Evolutionary conservation across 2,797 vertebrate genomes (phyloP).

Genomic region (Acridotheres tristis): DNA sequence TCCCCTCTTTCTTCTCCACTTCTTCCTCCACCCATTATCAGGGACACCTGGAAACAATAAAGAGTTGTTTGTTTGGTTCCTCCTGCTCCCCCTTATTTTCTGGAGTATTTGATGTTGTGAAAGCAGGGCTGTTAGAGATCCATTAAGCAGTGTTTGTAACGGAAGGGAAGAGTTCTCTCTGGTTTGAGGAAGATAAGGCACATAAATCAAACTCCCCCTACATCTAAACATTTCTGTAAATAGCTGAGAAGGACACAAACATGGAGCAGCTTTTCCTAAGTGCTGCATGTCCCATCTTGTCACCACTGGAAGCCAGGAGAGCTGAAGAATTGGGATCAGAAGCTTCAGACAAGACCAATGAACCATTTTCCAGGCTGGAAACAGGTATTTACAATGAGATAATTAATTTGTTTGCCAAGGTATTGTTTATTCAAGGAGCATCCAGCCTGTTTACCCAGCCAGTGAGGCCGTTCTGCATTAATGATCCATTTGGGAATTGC

Average conservation of each 20-base stretch:
- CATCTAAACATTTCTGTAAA: slow-evolving; percentile 70
- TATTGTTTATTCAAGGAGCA: neutral
- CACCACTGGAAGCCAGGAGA: neutral
- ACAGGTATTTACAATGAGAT: neutral
- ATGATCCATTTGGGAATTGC: neutral
- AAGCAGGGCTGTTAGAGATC: slow-evolving; percentile 62
- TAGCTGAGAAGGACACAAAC: slow-evolving; percentile 60
- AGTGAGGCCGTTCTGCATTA: neutral
- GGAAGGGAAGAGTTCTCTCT: slow-evolving; percentile 56
- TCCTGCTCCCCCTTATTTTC: slow-evolving; percentile 20
- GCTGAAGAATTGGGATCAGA: neutral
- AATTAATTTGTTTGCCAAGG: neutral
- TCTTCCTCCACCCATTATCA: slow-evolving; percentile 27
- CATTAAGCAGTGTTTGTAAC: slow-evolving; percentile 44
- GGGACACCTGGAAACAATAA: slow-evolving; percentile 64
- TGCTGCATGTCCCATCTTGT: slow-evolving; percentile 2
- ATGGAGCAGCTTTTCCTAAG: neutral
- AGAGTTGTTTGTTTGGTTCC: neutral
- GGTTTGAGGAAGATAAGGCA: slow-evolving; percentile 71
- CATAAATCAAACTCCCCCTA: slow-evolving; percentile 57
- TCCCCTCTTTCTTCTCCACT: slow-evolving; percentile 6
- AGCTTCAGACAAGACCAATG: neutral
- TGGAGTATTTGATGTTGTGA: slow-evolving; percentile 56
- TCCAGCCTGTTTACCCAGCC: neutral
- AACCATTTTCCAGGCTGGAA: neutral